Evolutionary conservation across 2,888 invertebrate genomes (phyloP).

Genomic region (Cataglyphis cursor): DNA sequence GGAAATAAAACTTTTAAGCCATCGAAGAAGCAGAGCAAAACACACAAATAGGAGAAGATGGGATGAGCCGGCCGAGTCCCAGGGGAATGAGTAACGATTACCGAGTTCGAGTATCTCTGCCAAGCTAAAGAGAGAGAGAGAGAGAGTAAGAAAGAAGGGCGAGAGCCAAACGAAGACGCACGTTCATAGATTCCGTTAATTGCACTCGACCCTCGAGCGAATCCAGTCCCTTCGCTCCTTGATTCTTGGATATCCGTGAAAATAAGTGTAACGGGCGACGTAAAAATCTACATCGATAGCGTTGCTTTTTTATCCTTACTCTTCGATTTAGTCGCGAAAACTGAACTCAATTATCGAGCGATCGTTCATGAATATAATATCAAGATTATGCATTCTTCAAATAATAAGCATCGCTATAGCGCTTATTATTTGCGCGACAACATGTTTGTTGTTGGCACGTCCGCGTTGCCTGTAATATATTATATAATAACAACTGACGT

Average conservation of each 20-base stretch:
- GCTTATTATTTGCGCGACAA: conserved; percentile 17
- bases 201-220: conserved; percentile 58
- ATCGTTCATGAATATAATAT: neutral
- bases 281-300: neutral
- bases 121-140: conserved; percentile 26
- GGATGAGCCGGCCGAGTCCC: conserved; percentile 46
- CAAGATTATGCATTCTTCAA: neutral
- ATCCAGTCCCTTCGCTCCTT: conserved; percentile 59
- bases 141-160: neutral
- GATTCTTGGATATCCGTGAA: conserved; percentile 25
- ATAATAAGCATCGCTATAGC: neutral
- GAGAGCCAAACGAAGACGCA: neutral
- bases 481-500: neutral
- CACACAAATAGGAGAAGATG: conserved; percentile 20
- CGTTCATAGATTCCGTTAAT: conserved; percentile 64
- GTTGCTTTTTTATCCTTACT: neutral
- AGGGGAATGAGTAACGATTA: conserved; percentile 65
- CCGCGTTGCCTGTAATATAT: neutral
- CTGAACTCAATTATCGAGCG: neutral
- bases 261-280: conserved; percentile 11
- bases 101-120: conserved; percentile 59
- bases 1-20: conserved; percentile 62
- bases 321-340: conserved; percentile 20
- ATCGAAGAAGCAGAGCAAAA: conserved; percentile 18
- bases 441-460: neutral